A percentile compares a stretch with the other conserved stretches of the same genome.
phyloP scores from a whole-genome alignment of 2,113 vertebrate species.

The Cromileptes altivelis region DNA sequence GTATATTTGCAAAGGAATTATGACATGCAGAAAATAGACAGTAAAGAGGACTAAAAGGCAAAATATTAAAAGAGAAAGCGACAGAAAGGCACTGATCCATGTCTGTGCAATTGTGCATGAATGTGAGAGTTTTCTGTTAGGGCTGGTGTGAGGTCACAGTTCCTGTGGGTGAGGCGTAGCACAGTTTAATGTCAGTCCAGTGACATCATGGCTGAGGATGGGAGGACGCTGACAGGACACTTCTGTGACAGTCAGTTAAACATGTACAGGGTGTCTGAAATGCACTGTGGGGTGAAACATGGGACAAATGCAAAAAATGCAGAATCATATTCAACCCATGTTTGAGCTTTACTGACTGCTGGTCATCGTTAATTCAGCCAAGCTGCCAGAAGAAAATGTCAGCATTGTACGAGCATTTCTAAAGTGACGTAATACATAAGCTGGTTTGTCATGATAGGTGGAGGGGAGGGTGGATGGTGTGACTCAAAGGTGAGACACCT shows the following conservation, averaged over 20 bases:
- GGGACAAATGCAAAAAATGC: not conserved
- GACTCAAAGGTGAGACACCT: no score
- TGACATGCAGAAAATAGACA: not conserved
- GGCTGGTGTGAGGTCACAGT: slow-evolving; percentile 19
- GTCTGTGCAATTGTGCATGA: slow-evolving; percentile 33
- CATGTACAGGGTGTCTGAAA: not conserved
- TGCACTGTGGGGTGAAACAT: not conserved
- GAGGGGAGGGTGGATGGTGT: no score
- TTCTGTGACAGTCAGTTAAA: not conserved
- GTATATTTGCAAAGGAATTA: slow-evolving; percentile 9
- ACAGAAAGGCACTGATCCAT: slow-evolving; percentile 23
- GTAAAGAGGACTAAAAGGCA: not conserved
- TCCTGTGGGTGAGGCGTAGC: slow-evolving; percentile 12
- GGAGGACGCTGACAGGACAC: slow-evolving; percentile 20
- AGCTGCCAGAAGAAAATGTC: no score
- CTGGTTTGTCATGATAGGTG: no score
- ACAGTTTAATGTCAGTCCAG: slow-evolving; percentile 31
- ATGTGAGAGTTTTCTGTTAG: slow-evolving; percentile 41
- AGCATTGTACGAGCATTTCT: no score
- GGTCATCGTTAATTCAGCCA: not conserved
- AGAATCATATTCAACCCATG: no score
- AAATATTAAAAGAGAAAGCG: slow-evolving; percentile 2
- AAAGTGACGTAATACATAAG: no score
- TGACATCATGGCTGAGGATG: slow-evolving; percentile 22
- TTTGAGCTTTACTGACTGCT: not conserved